Evolutionary conservation across 2,888 invertebrate genomes (phyloP), one percentile per base, ranked within the genome.

Genomic region (Rapana venosa): DNA sequence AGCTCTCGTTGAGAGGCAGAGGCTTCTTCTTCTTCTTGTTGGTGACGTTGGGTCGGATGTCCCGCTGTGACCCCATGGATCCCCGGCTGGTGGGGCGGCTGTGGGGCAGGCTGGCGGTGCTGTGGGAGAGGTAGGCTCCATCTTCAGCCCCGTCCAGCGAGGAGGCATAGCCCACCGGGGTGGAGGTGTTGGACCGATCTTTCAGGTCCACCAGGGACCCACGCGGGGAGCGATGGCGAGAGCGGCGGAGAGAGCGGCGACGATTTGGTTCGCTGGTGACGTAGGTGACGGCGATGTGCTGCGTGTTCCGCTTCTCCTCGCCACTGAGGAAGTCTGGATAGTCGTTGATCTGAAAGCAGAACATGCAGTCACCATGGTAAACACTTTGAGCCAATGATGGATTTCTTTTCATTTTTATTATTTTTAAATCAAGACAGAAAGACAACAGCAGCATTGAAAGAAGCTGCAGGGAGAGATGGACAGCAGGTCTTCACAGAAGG

Each of bases 291-390:
- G 93, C 93, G 77, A 96, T 93, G 92, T 96, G 96, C 88, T 95
- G 95, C 35, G 95, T 95, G 91, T 96, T 95, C 84, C 94, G 92
- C 90, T 94, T 92, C 91, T 96, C 95, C 90, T 94, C 93, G 11
- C 95, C 96, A 85, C 93, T 93, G 58, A 96, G 93, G 91, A 96
- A 96, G 13, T 95, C 94, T 35, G 96, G 95, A 87, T 93, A 95
- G 90, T 96, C 96, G 92, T 95, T 95, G 58, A 95, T 94, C 96
- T 96, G 93, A 17, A 93, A 92, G 20, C 86, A 90, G 8, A 47
- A 2, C 2, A 8, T 2, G 47, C 47, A 47, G 47, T 47, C 4
- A 8, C 2, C 47, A 8, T 47, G 47, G 2, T 47, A 47, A 2
- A 47, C 47, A 47, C 47, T 47, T 2, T 47, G 47, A 47, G 47